Conservation (phyloP, 1,140 invertebrate species). For the Alviniconcha marisindica region DNA sequence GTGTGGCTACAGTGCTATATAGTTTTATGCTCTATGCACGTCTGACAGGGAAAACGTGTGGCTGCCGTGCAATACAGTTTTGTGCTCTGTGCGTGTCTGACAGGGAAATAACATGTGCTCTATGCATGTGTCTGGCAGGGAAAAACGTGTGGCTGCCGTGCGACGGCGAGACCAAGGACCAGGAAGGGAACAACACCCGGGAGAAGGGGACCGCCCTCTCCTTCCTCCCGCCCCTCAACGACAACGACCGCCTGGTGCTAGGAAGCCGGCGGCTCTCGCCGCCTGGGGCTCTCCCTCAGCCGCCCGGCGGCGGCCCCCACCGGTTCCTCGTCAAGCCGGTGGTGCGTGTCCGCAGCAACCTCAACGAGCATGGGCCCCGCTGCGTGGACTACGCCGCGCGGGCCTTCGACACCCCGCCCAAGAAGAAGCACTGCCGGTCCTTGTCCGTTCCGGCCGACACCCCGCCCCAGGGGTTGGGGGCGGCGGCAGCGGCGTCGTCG, state of each 20-base stretch:
- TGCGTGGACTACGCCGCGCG: not conserved
- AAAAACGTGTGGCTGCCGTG: slow-evolving; percentile 32
- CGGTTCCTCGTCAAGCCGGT: not conserved
- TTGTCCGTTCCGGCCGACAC: slow-evolving; percentile 60
- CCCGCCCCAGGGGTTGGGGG: slow-evolving; percentile 36
- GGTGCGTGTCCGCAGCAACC: not conserved
- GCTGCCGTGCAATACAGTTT: not conserved
- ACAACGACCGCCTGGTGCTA: slow-evolving; percentile 14
- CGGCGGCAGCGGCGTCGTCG: not conserved
- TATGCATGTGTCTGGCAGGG: slow-evolving; percentile 11
- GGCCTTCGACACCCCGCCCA: slow-evolving; percentile 57
- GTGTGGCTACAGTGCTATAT: not conserved
- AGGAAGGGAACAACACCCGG: slow-evolving; percentile 13
- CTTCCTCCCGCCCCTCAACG: slow-evolving; percentile 21
- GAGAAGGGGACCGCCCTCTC: not conserved
- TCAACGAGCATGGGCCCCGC: not conserved
- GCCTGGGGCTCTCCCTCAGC: not conserved
- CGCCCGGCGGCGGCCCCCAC: not conserved
- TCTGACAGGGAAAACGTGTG: not conserved
- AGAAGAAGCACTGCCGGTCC: slow-evolving; percentile 70
- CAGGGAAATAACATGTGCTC: not conserved
- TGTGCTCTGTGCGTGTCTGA: not conserved
- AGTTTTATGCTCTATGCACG: not conserved
- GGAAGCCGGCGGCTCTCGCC: not conserved
- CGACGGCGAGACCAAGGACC: slow-evolving; percentile 25